Evolutionary conservation across 1,140 invertebrate genomes (phyloP).

Genomic region (Euura lappo): DNA sequence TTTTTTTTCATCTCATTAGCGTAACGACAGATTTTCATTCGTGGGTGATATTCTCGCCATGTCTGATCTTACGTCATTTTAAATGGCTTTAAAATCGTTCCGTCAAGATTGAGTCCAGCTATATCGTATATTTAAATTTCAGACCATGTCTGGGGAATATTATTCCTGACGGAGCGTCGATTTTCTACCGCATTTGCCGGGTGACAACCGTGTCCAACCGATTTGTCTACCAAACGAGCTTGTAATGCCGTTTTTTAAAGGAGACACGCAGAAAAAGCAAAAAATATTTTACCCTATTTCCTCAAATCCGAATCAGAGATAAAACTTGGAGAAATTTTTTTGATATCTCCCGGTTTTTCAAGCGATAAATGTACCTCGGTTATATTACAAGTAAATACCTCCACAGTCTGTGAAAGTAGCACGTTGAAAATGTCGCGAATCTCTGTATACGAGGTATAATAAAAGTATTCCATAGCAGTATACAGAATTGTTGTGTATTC

Average conservation of each 20-base stretch:
- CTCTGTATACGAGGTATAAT: constrained; percentile 28
- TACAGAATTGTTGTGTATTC: constrained; percentile 5
- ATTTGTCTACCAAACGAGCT: constrained; percentile 46
- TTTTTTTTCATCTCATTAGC: too few species aligned
- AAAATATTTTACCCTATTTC: too few species aligned
- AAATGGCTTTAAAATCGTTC: constrained; percentile 46
- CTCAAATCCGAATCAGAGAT: too few species aligned
- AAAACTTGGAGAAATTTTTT: too few species aligned
- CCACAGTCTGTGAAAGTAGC: neutral
- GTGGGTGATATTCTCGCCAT: too few species aligned
- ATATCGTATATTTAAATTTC: constrained; percentile 39
- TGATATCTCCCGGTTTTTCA: too few species aligned
- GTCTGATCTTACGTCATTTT: too few species aligned
- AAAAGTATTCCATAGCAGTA: constrained; percentile 42
- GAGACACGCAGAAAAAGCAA: too few species aligned
- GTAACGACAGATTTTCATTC: too few species aligned
- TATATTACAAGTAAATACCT: too few species aligned
- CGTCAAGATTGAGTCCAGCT: constrained; percentile 30
- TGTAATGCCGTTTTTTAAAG: neutral
- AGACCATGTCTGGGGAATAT: constrained; percentile 34
- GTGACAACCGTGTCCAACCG: constrained; percentile 40
- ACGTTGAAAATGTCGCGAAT: neutral
- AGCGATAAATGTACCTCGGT: too few species aligned
- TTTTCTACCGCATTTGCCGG: constrained; percentile 23
- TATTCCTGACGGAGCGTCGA: constrained; percentile 8